Evolutionary conservation across 2,797 vertebrate genomes (phyloP).

Genomic region (Scomberomorus guttatus): DNA sequence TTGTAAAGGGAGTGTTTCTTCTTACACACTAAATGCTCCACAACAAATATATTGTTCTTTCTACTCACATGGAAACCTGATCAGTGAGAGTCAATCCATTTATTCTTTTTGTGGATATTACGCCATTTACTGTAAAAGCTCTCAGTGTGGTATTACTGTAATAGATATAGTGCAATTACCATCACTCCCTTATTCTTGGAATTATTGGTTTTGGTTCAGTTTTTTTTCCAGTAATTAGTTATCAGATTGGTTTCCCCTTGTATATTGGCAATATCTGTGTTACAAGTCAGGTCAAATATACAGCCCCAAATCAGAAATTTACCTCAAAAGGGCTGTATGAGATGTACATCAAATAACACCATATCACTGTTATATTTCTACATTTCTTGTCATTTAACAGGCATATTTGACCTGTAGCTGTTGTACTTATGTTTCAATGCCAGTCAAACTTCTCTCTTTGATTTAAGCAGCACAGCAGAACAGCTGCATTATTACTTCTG

Average conservation of each 20-base stretch:
- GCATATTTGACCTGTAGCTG: not conserved
- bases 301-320: not conserved
- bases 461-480: conserved; percentile 21
- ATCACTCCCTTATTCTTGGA: not conserved
- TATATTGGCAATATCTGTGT: not conserved
- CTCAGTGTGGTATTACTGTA: not conserved
- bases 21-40: not conserved
- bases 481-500: conserved; percentile 34
- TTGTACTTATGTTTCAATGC: not conserved
- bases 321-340: not conserved
- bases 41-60: not conserved
- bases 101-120: not conserved
- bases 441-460: conserved; percentile 17
- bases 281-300: not conserved
- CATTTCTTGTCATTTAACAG: not conserved
- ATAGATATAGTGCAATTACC: not conserved
- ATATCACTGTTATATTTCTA: not conserved
- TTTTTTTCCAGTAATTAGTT: not conserved
- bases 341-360: not conserved
- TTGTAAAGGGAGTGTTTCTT: not conserved
- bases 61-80: not conserved
- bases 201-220: not conserved
- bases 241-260: not conserved
- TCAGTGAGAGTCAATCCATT: not conserved
- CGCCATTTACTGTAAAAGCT: not conserved